phyloP scores from a whole-genome alignment of 2,797 vertebrate species.

The Tamandua tetradactyla region DNA sequence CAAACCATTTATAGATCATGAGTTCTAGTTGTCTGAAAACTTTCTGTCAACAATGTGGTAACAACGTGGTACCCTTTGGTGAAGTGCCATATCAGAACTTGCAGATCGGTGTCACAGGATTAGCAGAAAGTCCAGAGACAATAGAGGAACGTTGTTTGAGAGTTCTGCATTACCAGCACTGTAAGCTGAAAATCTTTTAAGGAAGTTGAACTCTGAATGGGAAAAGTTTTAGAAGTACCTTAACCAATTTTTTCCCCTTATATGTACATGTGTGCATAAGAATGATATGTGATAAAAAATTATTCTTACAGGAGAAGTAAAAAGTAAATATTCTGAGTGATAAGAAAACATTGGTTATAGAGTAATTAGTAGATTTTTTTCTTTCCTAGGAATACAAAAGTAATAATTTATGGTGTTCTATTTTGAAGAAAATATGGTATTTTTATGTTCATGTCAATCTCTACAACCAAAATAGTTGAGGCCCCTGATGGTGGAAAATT shows the following conservation, averaged over 20 bases:
- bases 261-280: neutral
- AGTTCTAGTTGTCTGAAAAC: neutral
- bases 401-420: neutral
- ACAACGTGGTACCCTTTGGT: neutral
- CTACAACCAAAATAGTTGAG: neutral
- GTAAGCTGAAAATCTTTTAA: neutral
- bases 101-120: neutral
- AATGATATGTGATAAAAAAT: neutral
- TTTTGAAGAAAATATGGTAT: neutral
- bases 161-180: neutral
- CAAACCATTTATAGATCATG: neutral
- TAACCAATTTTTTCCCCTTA: neutral
- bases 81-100: neutral
- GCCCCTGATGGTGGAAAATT: neutral
- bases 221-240: neutral
- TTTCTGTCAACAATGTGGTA: neutral
- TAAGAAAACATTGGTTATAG: neutral
- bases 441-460: conserved; percentile 1
- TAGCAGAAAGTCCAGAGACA: neutral
- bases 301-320: neutral
- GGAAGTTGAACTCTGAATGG: neutral
- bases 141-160: neutral
- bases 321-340: neutral
- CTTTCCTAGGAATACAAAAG: neutral
- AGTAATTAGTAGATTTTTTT: neutral